Conservation (phyloP, 2,797 vertebrate species). For the Borostomias antarcticus region DNA sequence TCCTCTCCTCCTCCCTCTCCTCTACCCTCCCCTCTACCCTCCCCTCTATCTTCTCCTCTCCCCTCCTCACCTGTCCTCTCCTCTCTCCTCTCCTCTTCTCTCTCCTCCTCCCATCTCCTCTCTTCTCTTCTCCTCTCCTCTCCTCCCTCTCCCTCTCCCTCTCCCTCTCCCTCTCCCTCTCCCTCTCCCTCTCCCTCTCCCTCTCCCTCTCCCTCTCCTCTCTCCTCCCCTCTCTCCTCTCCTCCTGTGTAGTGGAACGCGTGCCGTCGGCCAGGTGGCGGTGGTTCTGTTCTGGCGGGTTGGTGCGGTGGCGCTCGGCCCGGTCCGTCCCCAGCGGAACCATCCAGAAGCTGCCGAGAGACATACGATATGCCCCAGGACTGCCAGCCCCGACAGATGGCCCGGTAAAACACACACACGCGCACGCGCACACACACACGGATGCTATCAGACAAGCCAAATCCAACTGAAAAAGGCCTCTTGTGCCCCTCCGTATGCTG, state of each 20-base stretch:
- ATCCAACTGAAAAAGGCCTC: neutral
- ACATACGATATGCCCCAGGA: neutral
- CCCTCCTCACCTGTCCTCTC: neutral
- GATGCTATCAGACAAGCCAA: neutral
- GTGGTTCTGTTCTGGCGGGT: neutral
- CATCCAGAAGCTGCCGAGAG: neutral
- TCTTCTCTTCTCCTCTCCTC: neutral
- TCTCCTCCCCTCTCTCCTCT: neutral
- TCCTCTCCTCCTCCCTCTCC: neutral
- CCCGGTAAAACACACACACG: conserved; percentile 6
- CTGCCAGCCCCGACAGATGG: conserved; percentile 31
- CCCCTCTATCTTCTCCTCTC: neutral
- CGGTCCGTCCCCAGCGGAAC: neutral
- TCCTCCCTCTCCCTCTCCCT: neutral
- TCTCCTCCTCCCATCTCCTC: neutral
- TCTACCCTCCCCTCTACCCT: neutral
- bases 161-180: neutral
- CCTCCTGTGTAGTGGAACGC: neutral
- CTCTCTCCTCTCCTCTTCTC: neutral
- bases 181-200: neutral
- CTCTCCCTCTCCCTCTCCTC: neutral
- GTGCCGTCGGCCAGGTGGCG: neutral
- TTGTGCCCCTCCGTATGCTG: neutral
- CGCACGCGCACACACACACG: neutral
- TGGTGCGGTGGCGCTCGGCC: neutral